Evolutionary conservation across 2,113 vertebrate genomes (phyloP).

Genomic region (Esox niger): DNA sequence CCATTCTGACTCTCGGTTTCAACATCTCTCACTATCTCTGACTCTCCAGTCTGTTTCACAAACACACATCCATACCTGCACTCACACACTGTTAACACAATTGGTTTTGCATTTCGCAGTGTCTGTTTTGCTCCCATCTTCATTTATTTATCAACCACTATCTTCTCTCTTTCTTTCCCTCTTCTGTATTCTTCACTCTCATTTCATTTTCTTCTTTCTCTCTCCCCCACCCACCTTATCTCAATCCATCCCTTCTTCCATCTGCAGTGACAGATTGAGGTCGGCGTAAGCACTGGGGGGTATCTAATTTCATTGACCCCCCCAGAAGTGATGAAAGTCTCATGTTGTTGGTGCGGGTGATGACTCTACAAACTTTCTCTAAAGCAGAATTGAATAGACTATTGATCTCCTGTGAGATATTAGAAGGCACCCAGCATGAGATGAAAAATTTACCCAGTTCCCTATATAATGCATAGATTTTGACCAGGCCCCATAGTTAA

Average conservation of each 20-base stretch:
- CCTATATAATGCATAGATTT: no score
- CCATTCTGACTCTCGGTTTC: not conserved
- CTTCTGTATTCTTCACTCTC: constrained; percentile 18
- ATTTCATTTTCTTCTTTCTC: not conserved
- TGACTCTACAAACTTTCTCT: constrained; percentile 41
- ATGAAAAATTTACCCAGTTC: constrained; percentile 6
- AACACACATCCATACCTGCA: no score
- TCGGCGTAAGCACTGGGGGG: constrained; percentile 57
- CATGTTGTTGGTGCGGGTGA: constrained; percentile 51
- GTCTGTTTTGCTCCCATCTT: constrained; percentile 3
- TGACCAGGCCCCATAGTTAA: no score
- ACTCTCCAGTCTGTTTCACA: not conserved
- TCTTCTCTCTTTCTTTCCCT: constrained; percentile 12
- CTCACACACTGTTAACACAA: no score
- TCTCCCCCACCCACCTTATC: constrained; percentile 23
- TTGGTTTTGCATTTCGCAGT: not conserved
- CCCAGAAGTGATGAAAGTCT: constrained; percentile 62
- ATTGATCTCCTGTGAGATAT: constrained; percentile 44
- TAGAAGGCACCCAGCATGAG: constrained; percentile 17
- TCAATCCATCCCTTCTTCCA: constrained; percentile 32
- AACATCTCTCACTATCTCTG: not conserved
- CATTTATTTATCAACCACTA: not conserved
- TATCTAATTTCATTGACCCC: constrained; percentile 71
- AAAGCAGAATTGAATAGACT: constrained; percentile 28
- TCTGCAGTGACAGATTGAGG: constrained; percentile 71